A percentile compares a stretch with the other conserved stretches of the same genome.
These are phyloP conservation scores for Marcusenius ussheri DNA, from an alignment of 2,113 vertebrate species.

Conservation along the genomic window DNA sequence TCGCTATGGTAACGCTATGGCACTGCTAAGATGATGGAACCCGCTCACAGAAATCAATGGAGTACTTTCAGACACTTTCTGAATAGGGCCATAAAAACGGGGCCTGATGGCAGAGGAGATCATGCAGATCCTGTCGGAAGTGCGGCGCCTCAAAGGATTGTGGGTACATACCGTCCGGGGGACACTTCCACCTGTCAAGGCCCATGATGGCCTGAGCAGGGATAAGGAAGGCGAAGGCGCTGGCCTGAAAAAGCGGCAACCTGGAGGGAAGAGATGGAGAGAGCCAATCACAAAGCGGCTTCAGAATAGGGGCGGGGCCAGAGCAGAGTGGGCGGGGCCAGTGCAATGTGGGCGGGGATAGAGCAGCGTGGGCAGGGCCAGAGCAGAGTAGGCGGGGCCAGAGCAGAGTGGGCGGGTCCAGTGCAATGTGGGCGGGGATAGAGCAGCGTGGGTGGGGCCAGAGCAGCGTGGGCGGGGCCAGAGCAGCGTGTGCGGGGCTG, in stretches of 20 bases:
- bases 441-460: too few relatives aligned
- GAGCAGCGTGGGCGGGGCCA: too few relatives aligned
- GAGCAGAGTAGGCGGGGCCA: too few relatives aligned
- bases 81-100: not conserved
- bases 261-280: constrained; percentile 40
- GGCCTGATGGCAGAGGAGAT: not conserved
- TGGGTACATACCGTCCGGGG: constrained; percentile 61
- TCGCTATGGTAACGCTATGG: not conserved
- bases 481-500: too few relatives aligned
- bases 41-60: not conserved
- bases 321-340: too few relatives aligned
- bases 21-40: not conserved
- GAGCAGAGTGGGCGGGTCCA: too few relatives aligned
- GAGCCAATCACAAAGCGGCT: not conserved
- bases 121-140: not conserved
- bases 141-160: not conserved
- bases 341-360: too few relatives aligned
- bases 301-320: not conserved
- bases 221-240: constrained; percentile 75
- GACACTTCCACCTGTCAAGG: constrained; percentile 78
- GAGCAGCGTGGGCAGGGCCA: too few relatives aligned
- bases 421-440: too few relatives aligned
- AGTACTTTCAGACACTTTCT: not conserved
- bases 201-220: constrained; percentile 75
- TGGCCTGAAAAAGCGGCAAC: constrained; percentile 81